Conservation (phyloP, 2,797 vertebrate species). For the Scolopax bukidnonensis region DNA sequence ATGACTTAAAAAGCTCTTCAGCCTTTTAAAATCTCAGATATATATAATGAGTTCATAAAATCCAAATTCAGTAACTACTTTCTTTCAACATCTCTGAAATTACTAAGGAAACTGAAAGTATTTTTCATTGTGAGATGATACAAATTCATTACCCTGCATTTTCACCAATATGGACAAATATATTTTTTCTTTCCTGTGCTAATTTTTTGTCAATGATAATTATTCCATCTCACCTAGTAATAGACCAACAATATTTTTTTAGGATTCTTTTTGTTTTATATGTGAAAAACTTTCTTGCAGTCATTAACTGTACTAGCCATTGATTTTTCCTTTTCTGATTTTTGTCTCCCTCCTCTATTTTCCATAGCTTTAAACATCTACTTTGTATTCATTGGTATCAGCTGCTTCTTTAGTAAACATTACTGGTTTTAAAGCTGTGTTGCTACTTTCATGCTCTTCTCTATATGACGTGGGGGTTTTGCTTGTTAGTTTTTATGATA, state of each 20-base stretch:
- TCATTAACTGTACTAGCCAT: background rate
- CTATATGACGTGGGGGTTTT: rapidly evolving
- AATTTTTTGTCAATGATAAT: background rate
- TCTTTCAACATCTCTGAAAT: background rate
- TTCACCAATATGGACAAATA: background rate
- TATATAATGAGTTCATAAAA: background rate
- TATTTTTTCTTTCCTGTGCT: background rate
- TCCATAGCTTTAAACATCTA: background rate
- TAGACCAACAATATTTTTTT: background rate
- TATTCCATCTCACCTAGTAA: background rate
- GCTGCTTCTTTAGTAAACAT: background rate
- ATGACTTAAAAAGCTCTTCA: background rate
- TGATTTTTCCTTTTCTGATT: background rate
- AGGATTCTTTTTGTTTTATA: background rate
- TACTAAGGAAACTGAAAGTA: background rate
- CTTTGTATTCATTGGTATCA: background rate
- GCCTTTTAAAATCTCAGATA: background rate
- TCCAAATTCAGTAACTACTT: background rate
- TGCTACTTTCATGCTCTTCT: background rate
- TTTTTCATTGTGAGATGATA: background rate
- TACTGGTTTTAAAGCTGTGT: background rate
- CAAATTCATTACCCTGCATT: background rate
- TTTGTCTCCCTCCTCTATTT: background rate
- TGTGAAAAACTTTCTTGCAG: background rate
- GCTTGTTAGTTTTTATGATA: background rate